These are phyloP conservation scores for Pipistrellus kuhlii DNA, from an alignment of 2,797 vertebrate species.

Conservation along the genomic window DNA sequence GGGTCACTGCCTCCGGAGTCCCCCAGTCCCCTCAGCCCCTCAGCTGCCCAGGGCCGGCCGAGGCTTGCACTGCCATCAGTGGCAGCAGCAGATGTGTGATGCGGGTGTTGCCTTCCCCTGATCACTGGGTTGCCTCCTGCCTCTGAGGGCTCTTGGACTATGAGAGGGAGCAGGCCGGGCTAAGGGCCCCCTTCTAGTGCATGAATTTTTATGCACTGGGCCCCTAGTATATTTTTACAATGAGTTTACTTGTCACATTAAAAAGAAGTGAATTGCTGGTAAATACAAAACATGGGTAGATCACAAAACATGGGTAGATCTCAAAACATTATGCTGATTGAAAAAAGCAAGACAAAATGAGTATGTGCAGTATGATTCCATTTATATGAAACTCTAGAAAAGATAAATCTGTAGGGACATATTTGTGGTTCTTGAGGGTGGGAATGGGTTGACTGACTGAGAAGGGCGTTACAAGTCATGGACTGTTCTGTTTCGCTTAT, in stretches of 20 bases:
- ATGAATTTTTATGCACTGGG: too few relatives aligned
- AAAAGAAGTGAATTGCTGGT: not conserved
- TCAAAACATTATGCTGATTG: not conserved
- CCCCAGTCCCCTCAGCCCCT: too few relatives aligned
- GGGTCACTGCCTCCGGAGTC: too few relatives aligned
- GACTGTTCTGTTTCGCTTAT: not conserved
- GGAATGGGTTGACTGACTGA: not conserved
- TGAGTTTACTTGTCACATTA: not conserved
- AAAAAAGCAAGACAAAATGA: conserved; percentile 11
- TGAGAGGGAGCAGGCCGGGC: too few relatives aligned
- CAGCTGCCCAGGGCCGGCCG: too few relatives aligned
- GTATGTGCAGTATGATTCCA: not conserved
- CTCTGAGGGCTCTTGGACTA: too few relatives aligned
- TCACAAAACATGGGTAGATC: not conserved
- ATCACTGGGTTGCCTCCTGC: too few relatives aligned
- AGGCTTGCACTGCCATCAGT: too few relatives aligned
- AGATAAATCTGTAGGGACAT: not conserved
- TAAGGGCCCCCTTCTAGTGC: too few relatives aligned
- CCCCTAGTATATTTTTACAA: not conserved
- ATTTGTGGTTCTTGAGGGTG: not conserved
- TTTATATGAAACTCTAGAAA: conserved; percentile 1
- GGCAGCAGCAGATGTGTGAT: too few relatives aligned
- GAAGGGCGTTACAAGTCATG: not conserved
- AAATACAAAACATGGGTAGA: not conserved
- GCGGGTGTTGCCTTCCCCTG: too few relatives aligned